A percentile compares a stretch with the other conserved stretches of the same genome.
Evolutionary conservation across 92 coral and sea anemone species (phyloP).

Genomic region (Porites rus): DNA sequence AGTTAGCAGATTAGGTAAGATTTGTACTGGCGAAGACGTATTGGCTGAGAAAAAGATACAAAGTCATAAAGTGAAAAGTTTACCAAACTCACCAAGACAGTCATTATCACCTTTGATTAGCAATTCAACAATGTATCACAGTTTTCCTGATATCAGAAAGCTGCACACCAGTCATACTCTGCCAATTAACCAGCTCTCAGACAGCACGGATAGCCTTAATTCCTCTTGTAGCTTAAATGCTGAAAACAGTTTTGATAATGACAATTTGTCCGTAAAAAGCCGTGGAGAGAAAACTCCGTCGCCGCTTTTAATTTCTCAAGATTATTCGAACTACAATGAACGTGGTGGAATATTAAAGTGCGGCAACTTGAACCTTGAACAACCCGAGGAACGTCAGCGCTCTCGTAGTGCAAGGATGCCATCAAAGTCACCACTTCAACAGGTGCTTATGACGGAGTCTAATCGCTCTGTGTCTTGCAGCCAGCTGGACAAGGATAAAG

Average conservation of each 20-base stretch:
- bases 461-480: slow-evolving; percentile 45
- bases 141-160: slow-evolving; percentile 47
- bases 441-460: slow-evolving; percentile 2
- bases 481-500: slow-evolving; percentile 30
- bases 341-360: background rate
- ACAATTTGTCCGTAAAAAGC: background rate
- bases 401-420: slow-evolving; percentile 15
- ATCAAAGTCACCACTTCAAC: slow-evolving; percentile 31
- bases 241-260: slow-evolving; percentile 21
- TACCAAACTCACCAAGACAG: slow-evolving; percentile 11
- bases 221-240: slow-evolving; percentile 28
- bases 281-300: background rate
- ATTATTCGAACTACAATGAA: background rate
- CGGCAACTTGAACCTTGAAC: background rate
- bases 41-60: slow-evolving; percentile 23
- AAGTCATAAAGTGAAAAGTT: slow-evolving; percentile 44
- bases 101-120: background rate
- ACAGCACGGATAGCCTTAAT: slow-evolving; percentile 26
- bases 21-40: slow-evolving; percentile 21
- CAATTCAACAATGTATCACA: slow-evolving; percentile 22
- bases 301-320: slow-evolving; percentile 15
- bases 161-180: slow-evolving; percentile 1
- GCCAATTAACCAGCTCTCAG: slow-evolving; percentile 12
- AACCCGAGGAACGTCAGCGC: slow-evolving; percentile 13
- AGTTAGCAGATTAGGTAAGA: slow-evolving; percentile 29